phyloP scores from a whole-genome alignment of 2,113 vertebrate genomes.

The Spea multiplicata region DNA sequence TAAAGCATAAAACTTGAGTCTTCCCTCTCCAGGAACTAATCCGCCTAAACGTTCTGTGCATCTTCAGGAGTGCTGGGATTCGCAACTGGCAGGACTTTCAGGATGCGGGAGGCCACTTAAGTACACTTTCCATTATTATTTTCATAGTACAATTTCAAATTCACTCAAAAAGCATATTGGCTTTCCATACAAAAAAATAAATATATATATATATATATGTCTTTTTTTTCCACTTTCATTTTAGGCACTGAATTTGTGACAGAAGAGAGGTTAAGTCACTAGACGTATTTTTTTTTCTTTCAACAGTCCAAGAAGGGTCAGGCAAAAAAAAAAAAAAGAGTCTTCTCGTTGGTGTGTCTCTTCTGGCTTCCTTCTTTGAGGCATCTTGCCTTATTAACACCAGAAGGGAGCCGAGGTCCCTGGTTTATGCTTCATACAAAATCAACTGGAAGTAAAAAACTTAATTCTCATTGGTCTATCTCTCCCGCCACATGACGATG shows the following conservation, averaged over 20 bases:
- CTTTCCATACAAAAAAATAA: slow-evolving; percentile 43
- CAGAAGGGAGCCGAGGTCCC: background rate
- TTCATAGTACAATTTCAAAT: slow-evolving; percentile 40
- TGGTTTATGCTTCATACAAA: slow-evolving; percentile 1
- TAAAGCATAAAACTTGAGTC: background rate
- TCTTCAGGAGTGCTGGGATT: slow-evolving; percentile 11
- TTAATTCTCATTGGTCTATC: slow-evolving; percentile 27
- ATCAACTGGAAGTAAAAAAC: slow-evolving; percentile 16
- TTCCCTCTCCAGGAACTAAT: background rate
- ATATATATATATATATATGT: slow-evolving; percentile 34
- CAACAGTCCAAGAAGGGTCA: slow-evolving; percentile 17
- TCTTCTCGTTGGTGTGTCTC: slow-evolving; percentile 23
- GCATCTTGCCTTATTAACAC: slow-evolving; percentile 8
- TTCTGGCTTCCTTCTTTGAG: slow-evolving; percentile 1
- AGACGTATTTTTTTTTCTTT: slow-evolving; percentile 20
- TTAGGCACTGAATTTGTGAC: slow-evolving; percentile 44
- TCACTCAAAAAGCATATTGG: slow-evolving; percentile 21
- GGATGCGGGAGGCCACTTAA: slow-evolving; percentile 12
- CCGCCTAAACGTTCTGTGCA: background rate
- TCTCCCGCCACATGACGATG: background rate
- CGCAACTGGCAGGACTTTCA: background rate
- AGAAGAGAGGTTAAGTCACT: slow-evolving; percentile 41
- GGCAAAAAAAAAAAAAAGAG: background rate
- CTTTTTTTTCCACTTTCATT: slow-evolving; percentile 25
- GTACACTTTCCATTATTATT: slow-evolving; percentile 35